phyloP scores from a whole-genome alignment of 2,113 vertebrate genomes.

The Gadus macrocephalus region DNA sequence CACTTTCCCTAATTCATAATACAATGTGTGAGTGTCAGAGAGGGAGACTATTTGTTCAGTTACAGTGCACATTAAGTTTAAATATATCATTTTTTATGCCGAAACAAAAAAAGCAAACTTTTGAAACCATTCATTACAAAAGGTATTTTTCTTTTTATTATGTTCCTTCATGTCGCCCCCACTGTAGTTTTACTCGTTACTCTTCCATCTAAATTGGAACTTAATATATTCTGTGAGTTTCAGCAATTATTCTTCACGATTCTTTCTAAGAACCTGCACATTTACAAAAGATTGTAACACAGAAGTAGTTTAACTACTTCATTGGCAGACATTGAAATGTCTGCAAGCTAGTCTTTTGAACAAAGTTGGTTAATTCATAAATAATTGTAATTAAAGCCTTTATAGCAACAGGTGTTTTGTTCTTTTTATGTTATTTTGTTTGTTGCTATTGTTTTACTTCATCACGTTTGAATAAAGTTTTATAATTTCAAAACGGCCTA shows the following conservation, averaged over 20 bases:
- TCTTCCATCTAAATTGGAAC: constrained; percentile 47
- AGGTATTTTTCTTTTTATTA: not conserved
- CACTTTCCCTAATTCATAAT: constrained; percentile 62
- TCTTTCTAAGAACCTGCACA: constrained; percentile 44
- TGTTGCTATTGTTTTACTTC: constrained; percentile 57
- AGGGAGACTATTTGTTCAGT: constrained; percentile 19
- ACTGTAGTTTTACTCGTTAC: constrained; percentile 60
- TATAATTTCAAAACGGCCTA: constrained; percentile 58
- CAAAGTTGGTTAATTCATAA: constrained; percentile 33
- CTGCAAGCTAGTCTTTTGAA: constrained; percentile 39
- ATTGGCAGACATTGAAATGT: constrained; percentile 30
- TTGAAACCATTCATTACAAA: constrained; percentile 25
- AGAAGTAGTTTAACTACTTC: constrained; percentile 19
- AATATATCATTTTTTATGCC: constrained; percentile 49
- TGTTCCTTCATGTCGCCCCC: constrained; percentile 46
- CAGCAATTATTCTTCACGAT: constrained; percentile 35
- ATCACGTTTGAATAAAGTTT: constrained; percentile 65
- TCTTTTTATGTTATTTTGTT: constrained; percentile 50
- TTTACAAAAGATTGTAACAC: constrained; percentile 42
- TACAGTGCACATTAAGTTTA: constrained; percentile 12
- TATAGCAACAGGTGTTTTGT: constrained; percentile 15
- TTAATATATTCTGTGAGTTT: constrained; percentile 52
- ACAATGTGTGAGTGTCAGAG: constrained; percentile 11
- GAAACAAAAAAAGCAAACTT: constrained; percentile 47
- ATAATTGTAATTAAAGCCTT: constrained; percentile 41